Evolutionary conservation across 2,797 vertebrate genomes (phyloP).

Genomic region (Callimico goeldii): DNA sequence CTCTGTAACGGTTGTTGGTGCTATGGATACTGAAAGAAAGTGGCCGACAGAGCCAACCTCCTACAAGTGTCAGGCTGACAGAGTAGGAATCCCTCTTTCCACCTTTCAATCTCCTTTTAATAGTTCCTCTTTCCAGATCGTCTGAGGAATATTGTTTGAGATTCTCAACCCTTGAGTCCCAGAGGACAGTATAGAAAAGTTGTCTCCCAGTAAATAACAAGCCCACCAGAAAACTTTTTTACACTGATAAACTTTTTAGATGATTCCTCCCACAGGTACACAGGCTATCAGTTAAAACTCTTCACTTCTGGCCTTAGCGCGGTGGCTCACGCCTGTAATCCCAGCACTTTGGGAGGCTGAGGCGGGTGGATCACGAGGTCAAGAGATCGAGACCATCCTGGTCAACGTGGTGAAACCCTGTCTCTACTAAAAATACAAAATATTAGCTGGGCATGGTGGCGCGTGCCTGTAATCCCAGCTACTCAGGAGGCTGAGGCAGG

Average conservation of each 20-base stretch:
- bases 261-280: not conserved
- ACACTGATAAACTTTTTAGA: not conserved
- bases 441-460: no score
- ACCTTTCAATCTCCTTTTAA: not conserved
- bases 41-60: accelerated
- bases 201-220: not conserved
- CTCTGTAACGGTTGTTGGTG: not conserved
- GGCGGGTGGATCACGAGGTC: no score
- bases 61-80: not conserved
- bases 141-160: not conserved
- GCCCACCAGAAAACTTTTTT: not conserved
- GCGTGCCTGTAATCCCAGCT: no score
- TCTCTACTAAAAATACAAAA: no score
- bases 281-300: not conserved
- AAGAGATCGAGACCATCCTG: no score
- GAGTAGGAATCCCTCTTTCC: not conserved
- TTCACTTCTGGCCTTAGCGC: not conserved
- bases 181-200: not conserved
- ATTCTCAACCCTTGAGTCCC: not conserved
- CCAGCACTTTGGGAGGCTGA: no score
- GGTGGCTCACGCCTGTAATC: no score
- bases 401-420: no score
- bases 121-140: not conserved
- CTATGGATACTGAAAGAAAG: not conserved
- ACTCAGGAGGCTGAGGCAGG: no score